Percentiles rank a stretch among this genome's conserved stretches.
Conservation (phyloP, 2,113 vertebrate genomes). For the Sinocyclocheilus anshuiensis region DNA sequence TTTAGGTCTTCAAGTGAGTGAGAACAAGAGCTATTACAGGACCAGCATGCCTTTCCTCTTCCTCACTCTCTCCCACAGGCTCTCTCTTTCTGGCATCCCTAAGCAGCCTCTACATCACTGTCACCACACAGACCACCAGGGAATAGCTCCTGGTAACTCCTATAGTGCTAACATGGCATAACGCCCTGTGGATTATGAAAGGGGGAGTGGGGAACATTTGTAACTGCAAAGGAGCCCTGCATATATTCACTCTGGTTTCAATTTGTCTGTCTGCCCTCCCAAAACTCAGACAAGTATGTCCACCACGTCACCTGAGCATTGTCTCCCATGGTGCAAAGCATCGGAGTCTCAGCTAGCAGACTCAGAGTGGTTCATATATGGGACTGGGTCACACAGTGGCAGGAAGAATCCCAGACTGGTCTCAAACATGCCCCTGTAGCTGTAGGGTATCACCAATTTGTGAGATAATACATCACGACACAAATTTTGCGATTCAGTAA, state of each 20-base stretch:
- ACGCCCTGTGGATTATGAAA: constrained; percentile 75
- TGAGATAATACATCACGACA: neutral
- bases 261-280: constrained; percentile 66
- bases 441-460: neutral
- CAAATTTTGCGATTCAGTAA: too few species aligned
- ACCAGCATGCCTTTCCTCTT: constrained; percentile 57
- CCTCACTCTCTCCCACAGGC: constrained; percentile 29
- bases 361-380: neutral
- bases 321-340: neutral
- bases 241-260: constrained; percentile 56
- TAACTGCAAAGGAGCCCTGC: constrained; percentile 50
- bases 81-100: constrained; percentile 75
- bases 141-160: constrained; percentile 74
- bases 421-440: neutral
- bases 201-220: constrained; percentile 67
- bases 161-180: constrained; percentile 72
- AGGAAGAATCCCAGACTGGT: constrained; percentile 9
- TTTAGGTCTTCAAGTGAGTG: constrained; percentile 66
- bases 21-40: constrained; percentile 54
- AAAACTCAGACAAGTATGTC: constrained; percentile 68
- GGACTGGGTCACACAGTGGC: neutral
- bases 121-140: constrained; percentile 80
- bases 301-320: constrained; percentile 32
- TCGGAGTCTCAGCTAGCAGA: neutral
- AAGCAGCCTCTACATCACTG: constrained; percentile 85